Base-by-base conservation (phyloP, 2,113 vertebrate genomes). In the Anas platyrhynchos region DNA sequence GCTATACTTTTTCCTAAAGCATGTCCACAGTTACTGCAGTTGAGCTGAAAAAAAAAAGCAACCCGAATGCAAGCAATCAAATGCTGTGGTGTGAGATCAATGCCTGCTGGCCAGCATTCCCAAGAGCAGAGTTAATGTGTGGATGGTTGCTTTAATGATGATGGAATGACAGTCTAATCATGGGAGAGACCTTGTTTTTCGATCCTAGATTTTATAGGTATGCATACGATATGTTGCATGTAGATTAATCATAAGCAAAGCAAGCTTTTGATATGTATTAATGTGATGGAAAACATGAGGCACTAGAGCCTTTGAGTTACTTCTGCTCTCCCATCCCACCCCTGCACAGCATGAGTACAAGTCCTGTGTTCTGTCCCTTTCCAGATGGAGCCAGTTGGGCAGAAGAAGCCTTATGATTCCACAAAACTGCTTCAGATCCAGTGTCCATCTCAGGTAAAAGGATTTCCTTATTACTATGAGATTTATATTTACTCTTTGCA, bases 371-470 rank as follows among this genome's bases (percentile, higher is more conserved):
- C 16, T 72, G 25, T 95, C 59, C 26, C 77, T 78, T 96, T 94
- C 50, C 67, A 98, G 98, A 75, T 98, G 93, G 79, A 97, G 74
- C 97, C 98, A 44, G 86, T 76, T 52, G 97, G 97, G 38, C 72
- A 83, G 76, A 98, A 98, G 54, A 71, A 97, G 72, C 65, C 73
- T 26, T 78, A 97, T 0, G 7, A 71, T 44, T 44, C 62, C 43
- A 38, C 36, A 52, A 36, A 97, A 61, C 43, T 8, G 5, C 84
- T 69, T 79, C 59, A 52, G 16, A 16, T 89, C 26, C 69, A 6
- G 14, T 98, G 98, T 89, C 98, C 98, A 6, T 94, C 97, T 61
- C 88, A 96, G 98, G 98, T 98, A 96, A 68, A 94, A 86, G 7
- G 5, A 1, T 31, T 86, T 91, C 54, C 48, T 67, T 74, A 46